Percentiles rank a stretch among this genome's conserved stretches.
Conservation (phyloP, 1,140 invertebrate genomes). For the Lanistes nyassanus region DNA sequence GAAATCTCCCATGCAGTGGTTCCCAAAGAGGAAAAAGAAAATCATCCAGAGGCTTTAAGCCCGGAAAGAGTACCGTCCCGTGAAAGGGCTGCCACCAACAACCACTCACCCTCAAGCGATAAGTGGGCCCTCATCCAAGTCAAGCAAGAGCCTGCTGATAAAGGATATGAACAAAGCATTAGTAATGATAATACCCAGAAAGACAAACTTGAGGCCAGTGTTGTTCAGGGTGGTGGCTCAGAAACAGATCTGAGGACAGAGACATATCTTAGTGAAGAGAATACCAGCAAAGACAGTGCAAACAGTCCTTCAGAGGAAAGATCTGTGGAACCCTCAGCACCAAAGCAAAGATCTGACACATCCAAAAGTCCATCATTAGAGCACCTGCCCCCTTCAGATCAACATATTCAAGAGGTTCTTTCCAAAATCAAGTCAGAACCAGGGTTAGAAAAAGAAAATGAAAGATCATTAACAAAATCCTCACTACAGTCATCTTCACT, state of each 20-base stretch:
- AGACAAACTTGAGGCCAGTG: background rate
- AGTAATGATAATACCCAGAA: background rate
- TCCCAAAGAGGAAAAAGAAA: constrained; percentile 25
- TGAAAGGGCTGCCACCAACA: background rate
- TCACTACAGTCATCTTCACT: constrained; percentile 23
- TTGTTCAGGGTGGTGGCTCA: background rate
- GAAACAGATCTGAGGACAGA: background rate
- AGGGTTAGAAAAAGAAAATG: constrained; percentile 2
- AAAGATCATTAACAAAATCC: constrained; percentile 4
- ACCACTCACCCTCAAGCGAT: background rate
- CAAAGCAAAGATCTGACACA: background rate
- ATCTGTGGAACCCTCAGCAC: background rate
- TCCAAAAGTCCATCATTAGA: too few species aligned
- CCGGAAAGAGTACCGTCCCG: constrained; percentile 8
- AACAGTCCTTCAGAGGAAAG: background rate
- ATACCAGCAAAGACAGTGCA: background rate
- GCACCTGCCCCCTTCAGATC: too few species aligned
- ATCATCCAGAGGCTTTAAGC: constrained; percentile 8
- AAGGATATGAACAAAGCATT: constrained; percentile 1
- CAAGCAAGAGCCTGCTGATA: constrained; percentile 11
- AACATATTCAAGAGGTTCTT: too few species aligned
- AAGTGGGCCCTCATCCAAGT: background rate
- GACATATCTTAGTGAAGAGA: background rate
- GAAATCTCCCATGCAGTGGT: constrained; percentile 45
- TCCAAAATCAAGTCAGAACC: constrained; percentile 2